phyloP scores from a whole-genome alignment of 2,113 vertebrate genomes.

The Anolis sagrei region DNA sequence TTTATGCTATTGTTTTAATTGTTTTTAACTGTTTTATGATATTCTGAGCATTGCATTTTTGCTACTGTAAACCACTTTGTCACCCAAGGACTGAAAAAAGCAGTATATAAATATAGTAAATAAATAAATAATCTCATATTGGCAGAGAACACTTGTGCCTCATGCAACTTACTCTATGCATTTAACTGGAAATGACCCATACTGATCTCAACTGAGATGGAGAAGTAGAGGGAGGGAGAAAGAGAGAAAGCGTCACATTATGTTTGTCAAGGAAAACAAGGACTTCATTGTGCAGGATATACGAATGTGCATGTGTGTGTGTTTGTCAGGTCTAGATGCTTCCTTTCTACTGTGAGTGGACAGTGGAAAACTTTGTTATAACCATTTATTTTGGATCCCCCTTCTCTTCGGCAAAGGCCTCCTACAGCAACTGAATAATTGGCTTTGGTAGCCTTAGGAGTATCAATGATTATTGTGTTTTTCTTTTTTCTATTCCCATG shows the following conservation, averaged over 20 bases:
- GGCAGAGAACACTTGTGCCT: not conserved
- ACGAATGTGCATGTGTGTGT: not conserved
- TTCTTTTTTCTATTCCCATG: not conserved
- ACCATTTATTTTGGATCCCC: not conserved
- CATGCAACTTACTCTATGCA: not conserved
- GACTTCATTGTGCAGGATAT: not conserved
- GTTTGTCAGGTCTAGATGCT: not conserved
- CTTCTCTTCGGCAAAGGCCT: not conserved
- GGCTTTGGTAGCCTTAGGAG: not conserved
- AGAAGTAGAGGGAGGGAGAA: too few relatives aligned
- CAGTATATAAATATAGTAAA: too few relatives aligned
- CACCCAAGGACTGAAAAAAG: too few relatives aligned
- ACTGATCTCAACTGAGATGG: not conserved
- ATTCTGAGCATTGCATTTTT: too few relatives aligned
- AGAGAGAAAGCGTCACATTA: not conserved
- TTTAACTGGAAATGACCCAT: not conserved
- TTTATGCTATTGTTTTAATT: too few relatives aligned
- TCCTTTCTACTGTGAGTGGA: not conserved
- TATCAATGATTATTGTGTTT: not conserved
- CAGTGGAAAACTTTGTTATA: not conserved
- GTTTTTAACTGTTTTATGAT: too few relatives aligned
- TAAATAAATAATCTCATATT: too few relatives aligned
- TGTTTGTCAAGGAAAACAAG: not conserved
- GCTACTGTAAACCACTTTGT: too few relatives aligned
- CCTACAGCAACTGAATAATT: not conserved